Conservation (phyloP, 1,140 invertebrate genomes). For the Argopecten irradians region DNA sequence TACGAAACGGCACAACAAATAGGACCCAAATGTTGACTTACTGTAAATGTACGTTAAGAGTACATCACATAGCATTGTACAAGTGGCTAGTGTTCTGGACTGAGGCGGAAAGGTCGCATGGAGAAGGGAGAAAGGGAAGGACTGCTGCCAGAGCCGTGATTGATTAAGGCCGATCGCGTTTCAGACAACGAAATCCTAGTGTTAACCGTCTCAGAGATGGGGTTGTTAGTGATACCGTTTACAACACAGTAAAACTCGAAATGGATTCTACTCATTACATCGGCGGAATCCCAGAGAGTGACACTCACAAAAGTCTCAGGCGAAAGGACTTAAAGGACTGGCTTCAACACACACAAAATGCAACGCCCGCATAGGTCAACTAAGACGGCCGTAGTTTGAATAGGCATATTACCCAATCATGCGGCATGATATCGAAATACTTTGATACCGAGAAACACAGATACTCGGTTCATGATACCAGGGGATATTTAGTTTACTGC, state of each 20-base stretch:
- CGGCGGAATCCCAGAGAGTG: not conserved
- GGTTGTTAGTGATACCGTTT: not conserved
- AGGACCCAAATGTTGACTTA: no score
- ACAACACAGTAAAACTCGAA: not conserved
- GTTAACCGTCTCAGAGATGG: not conserved
- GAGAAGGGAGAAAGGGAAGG: not conserved
- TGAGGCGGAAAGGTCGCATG: not conserved
- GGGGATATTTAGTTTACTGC: not conserved
- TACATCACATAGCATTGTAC: not conserved
- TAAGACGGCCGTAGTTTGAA: not conserved
- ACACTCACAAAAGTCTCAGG: not conserved
- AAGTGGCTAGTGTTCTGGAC: not conserved
- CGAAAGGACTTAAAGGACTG: not conserved
- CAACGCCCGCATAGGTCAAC: not conserved
- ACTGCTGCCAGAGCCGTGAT: not conserved
- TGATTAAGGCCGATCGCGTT: not conserved
- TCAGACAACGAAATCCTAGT: not conserved
- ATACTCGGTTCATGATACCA: not conserved
- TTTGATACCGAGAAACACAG: not conserved
- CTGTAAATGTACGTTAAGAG: slow-evolving; percentile 2
- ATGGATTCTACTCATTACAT: not conserved
- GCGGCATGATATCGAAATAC: not conserved
- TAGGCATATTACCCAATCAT: not conserved
- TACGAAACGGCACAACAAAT: no score
- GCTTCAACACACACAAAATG: not conserved